A percentile compares a stretch with the other conserved stretches of the same genome.
phyloP scores from a whole-genome alignment of 2,888 invertebrate genomes.

The Thecocarcelia acutangulata region DNA sequence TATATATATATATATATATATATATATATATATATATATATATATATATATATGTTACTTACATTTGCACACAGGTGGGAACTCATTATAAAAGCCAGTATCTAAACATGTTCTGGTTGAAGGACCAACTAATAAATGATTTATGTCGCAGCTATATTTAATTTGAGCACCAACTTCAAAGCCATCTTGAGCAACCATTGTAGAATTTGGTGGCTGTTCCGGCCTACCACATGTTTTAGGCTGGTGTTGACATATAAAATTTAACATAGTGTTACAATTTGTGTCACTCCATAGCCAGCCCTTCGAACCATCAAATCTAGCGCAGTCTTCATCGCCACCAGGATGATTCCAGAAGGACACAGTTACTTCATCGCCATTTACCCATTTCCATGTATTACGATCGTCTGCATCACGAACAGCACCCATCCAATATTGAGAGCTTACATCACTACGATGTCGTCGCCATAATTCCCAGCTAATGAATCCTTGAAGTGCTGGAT shows the following conservation, averaged over 20 bases:
- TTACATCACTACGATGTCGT: slow-evolving; percentile 93
- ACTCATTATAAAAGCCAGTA: slow-evolving; percentile 96
- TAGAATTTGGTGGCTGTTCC: slow-evolving; percentile 96
- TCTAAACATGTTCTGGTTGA: slow-evolving; percentile 91
- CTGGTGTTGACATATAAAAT: slow-evolving; percentile 96
- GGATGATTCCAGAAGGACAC: slow-evolving; percentile 96
- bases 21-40: not conserved
- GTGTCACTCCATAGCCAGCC: slow-evolving; percentile 98
- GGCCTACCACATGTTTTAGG: slow-evolving; percentile 95
- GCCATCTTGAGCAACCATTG: slow-evolving; percentile 88
- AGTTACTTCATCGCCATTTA: slow-evolving; percentile 92
- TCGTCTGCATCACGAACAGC: slow-evolving; percentile 92
- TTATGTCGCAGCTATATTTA: slow-evolving; percentile 92
- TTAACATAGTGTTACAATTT: slow-evolving; percentile 90
- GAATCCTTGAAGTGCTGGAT: slow-evolving; percentile 95
- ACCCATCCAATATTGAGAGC: slow-evolving; percentile 97
- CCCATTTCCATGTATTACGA: slow-evolving; percentile 93
- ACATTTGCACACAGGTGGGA: slow-evolving; percentile 96
- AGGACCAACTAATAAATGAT: slow-evolving; percentile 93
- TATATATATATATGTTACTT: slow-evolving; percentile 80
- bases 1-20: not conserved
- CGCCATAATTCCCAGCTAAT: slow-evolving; percentile 97
- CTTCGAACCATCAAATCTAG: slow-evolving; percentile 94
- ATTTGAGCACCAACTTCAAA: slow-evolving; percentile 92
- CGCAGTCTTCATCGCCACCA: slow-evolving; percentile 91